These are phyloP conservation scores for Mycteria americana DNA, from an alignment of 2,797 vertebrate genomes.

Conservation along the genomic window DNA sequence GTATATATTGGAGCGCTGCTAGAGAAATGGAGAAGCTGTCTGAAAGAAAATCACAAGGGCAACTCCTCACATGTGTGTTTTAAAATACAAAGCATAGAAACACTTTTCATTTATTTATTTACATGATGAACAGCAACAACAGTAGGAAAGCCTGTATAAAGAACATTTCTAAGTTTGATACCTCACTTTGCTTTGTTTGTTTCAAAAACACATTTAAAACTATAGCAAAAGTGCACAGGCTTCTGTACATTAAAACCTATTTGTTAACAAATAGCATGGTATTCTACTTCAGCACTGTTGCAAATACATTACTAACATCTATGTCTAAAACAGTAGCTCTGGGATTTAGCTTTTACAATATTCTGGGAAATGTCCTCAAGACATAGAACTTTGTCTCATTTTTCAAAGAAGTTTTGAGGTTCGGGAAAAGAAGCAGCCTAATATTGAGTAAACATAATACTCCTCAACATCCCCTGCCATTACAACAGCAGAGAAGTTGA, in stretches of 20 bases:
- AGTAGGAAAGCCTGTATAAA: not conserved
- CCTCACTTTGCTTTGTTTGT: not conserved
- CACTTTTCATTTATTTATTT: not conserved
- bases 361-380: not conserved
- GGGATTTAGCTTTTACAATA: not conserved
- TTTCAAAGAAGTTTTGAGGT: not conserved
- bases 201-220: not conserved
- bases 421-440: not conserved
- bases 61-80: not conserved
- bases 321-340: not conserved
- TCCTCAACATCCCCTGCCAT: not conserved
- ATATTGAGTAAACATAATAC: not conserved
- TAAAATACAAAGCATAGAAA: not conserved
- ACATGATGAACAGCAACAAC: not conserved
- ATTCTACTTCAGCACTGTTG: not conserved
- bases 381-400: not conserved
- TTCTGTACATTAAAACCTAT: not conserved
- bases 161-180: not conserved
- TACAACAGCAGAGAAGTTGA: not conserved
- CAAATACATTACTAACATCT: not conserved
- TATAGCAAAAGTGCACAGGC: not conserved
- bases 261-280: not conserved
- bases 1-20: not conserved
- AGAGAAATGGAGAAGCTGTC: not conserved
- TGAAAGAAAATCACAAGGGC: not conserved